Evolutionary conservation across 2,113 vertebrate genomes (phyloP).

Genomic region (Etheostoma spectabile): DNA sequence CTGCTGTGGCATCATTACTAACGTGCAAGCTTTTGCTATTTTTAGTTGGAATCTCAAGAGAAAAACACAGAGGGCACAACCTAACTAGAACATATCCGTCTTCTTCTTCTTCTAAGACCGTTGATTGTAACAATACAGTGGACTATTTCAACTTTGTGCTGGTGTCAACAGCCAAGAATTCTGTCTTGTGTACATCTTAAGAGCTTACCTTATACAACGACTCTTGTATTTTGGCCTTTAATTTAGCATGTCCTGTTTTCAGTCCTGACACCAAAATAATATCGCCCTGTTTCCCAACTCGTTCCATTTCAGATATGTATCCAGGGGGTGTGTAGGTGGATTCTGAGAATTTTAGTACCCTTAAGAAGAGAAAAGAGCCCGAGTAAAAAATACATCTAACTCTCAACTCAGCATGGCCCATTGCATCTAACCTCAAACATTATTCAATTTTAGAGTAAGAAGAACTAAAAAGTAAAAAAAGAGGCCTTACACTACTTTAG

Average conservation of each 20-base stretch:
- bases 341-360: constrained; percentile 94
- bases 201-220: constrained; percentile 80
- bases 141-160: not conserved
- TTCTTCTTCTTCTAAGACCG: not conserved
- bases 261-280: constrained; percentile 85
- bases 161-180: not conserved
- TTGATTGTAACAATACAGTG: constrained; percentile 2
- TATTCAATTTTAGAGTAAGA: not conserved
- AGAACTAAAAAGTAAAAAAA: not conserved
- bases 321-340: constrained; percentile 92
- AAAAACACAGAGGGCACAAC: constrained; percentile 3
- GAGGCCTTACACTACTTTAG: not conserved
- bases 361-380: constrained; percentile 59
- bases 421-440: not conserved
- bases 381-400: not conserved
- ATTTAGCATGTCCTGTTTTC: constrained; percentile 89
- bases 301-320: constrained; percentile 97
- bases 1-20: not conserved
- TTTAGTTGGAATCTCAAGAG: constrained; percentile 11
- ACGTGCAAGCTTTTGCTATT: constrained; percentile 15
- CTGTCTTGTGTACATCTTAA: not conserved
- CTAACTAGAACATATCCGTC: not conserved
- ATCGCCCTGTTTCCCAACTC: constrained; percentile 90
- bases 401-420: not conserved
- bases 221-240: constrained; percentile 85